These are phyloP conservation scores for Orbicella faveolata DNA, from an alignment of 64 coral and sea anemone species.

Conservation along the genomic window DNA sequence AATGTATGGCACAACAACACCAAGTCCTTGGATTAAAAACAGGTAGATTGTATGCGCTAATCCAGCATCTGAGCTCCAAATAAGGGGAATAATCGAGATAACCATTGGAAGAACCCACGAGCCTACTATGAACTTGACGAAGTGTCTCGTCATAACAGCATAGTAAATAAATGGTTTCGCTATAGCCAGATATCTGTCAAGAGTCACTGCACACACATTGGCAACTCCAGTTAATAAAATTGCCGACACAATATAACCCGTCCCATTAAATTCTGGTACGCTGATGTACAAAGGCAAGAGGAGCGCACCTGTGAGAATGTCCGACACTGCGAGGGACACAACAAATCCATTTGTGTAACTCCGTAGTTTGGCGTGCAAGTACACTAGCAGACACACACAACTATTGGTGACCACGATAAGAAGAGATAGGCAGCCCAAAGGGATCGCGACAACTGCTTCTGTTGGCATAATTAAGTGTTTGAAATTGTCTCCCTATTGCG, in stretches of 20 bases:
- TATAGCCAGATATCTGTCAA: slow-evolving; percentile 72
- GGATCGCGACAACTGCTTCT: not conserved
- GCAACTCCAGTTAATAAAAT: slow-evolving; percentile 60
- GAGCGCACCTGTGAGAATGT: slow-evolving; percentile 63
- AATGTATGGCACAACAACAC: slow-evolving; percentile 55
- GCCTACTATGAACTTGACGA: slow-evolving; percentile 6
- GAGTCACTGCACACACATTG: slow-evolving; percentile 54
- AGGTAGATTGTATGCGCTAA: slow-evolving; percentile 45
- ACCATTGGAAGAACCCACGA: slow-evolving; percentile 35
- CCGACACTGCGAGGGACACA: slow-evolving; percentile 73
- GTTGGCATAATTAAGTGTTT: not conserved
- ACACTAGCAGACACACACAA: slow-evolving; percentile 59
- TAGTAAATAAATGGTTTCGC: slow-evolving; percentile 51
- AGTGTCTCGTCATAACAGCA: slow-evolving; percentile 38
- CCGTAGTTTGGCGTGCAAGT: slow-evolving; percentile 41
- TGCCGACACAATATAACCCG: slow-evolving; percentile 23
- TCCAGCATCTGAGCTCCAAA: not conserved
- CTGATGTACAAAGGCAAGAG: slow-evolving; percentile 60
- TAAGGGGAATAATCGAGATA: slow-evolving; percentile 46
- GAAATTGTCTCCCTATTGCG: not conserved
- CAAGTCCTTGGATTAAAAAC: slow-evolving; percentile 40
- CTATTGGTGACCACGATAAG: slow-evolving; percentile 54
- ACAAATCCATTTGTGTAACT: slow-evolving; percentile 77
- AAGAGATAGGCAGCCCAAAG: slow-evolving; percentile 17
- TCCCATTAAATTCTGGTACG: not conserved